Percentiles rank a stretch among this genome's conserved stretches.
These are phyloP conservation scores for Illadopsis cleaveri DNA, from an alignment of 2,113 vertebrate genomes.

Conservation along the genomic window DNA sequence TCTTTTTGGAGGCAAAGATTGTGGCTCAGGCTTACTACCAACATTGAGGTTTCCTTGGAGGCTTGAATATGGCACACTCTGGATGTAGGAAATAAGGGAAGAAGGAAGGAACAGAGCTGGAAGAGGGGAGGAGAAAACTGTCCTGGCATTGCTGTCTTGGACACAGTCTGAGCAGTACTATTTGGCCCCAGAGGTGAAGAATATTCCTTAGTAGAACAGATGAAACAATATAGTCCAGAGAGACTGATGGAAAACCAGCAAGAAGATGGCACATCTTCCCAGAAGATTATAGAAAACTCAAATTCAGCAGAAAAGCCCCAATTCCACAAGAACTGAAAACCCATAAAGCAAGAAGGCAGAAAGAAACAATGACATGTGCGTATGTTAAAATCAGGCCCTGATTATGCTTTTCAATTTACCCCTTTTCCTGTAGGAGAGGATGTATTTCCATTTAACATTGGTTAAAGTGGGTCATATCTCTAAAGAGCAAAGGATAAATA, in stretches of 20 bases:
- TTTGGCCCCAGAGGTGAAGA: not conserved
- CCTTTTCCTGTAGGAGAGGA: not conserved
- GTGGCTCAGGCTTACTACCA: not conserved
- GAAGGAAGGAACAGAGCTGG: not conserved
- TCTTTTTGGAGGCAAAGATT: not conserved
- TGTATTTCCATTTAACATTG: not conserved
- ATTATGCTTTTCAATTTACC: not conserved
- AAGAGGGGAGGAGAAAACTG: not conserved
- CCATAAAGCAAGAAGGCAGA: not conserved
- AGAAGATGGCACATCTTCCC: not conserved
- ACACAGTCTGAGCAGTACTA: not conserved
- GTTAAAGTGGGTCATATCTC: not conserved
- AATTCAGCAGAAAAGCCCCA: not conserved
- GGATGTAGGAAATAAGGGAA: not conserved
- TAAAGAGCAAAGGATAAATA: not conserved
- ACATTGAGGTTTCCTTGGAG: not conserved
- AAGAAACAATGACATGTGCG: rapidly evolving
- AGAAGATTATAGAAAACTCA: not conserved
- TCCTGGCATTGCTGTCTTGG: not conserved
- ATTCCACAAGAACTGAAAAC: not conserved
- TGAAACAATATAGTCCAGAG: not conserved
- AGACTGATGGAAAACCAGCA: not conserved
- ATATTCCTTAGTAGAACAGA: not conserved
- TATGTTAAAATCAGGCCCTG: not conserved
- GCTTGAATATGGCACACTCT: not conserved